Evolutionary conservation across 2,113 vertebrate genomes (phyloP), one percentile per base, ranked within the genome.

Genomic region (Chamaea fasciata): DNA sequence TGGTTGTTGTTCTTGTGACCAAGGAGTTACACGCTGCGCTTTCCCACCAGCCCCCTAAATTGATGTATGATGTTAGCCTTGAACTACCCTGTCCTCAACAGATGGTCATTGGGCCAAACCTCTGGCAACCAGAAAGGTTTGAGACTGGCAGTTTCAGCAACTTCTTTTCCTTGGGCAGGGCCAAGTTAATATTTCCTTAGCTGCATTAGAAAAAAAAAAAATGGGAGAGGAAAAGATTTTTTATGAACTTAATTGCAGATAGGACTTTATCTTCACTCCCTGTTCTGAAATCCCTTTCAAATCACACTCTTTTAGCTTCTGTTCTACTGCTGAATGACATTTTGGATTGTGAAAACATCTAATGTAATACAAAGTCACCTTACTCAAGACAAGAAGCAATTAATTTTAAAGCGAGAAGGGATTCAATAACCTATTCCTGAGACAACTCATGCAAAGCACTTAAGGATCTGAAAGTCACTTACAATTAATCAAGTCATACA

Each of bases 141-240:
- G 31, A 62, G 33, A 96, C 70, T 11, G 55, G 82, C 70, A 95
- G 59, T 85, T 97, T 92, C 91, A 96, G 87, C 81, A 95, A 73
- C 89, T 92, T 91, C 62, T 92, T 91, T 94, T 87, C 63, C 81
- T 85, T 74, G 82, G 87, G 93, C 75, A 91, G 70, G 81, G 77
- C 73, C 64, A 92, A 75, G 28, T 3, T 87, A 63, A 24, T 80
- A 85, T 79, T 97, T 95, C 84, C 59, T 92, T 83, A 91, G 42
- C 19, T 67, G 24, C 65, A 33, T 59, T 91, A 53, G 20, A 78
- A 82, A 76, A 82, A 79, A 73, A 81, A 73, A 33, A 47, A 47
- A 53, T 5, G 8, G 7, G 30, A 89, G 41, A 86, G 42, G 73
- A 94, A 87, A 79, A 85, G 15, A 60, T 33, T 42, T 87, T 80